Evolutionary conservation across 2,113 vertebrate species (phyloP), one percentile per base, ranked within the genome.

Genomic region (Pollachius pollachius): DNA sequence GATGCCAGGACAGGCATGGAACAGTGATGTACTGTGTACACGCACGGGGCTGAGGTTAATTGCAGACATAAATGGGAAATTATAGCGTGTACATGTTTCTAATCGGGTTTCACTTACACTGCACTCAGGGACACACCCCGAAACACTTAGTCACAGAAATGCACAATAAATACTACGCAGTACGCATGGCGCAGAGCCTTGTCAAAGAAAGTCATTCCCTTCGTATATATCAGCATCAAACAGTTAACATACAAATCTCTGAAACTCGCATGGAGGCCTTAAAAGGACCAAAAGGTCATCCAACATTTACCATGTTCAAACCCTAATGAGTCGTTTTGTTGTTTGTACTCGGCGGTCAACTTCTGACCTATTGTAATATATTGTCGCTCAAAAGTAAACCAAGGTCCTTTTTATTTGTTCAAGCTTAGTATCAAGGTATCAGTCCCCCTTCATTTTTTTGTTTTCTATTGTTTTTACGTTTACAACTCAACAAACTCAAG

Each of bases 61-160:
- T 81, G 77, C 68, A 74, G 72, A 72, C 75, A 72, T 83, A 81
- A 78, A 81, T 68, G 61, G 78, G 75, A 81, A 77, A 84, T 82
- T 78, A 81, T 81, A 72, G 76, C 37, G 54, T 65, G 70, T 72
- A 65, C 70, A 72, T 56, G 48, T 72, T 57, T 65, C 30, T 65
- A 65, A 72, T 65, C 30, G n/a, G 63, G 63, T 72, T 65, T 60
- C 63, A 72, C 70, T 70, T 62, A 70, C 60, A 12, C 21, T 62
- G 68, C 68, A 52, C 68, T 65, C 70, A 37, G 17, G 30, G 63
- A 72, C 70, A 59, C 63, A 48, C 70, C 62, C 69, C n/a, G 9
- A 65, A 41, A 71, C 62, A 64, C 69, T 71, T 41, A 65, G 62
- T 71, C 69, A 65, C 69, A 57, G 15, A 65, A 23, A 65, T 16